These are phyloP conservation scores for Atta cephalotes DNA, from an alignment of 1,140 invertebrate genomes.

Conservation along the genomic window DNA sequence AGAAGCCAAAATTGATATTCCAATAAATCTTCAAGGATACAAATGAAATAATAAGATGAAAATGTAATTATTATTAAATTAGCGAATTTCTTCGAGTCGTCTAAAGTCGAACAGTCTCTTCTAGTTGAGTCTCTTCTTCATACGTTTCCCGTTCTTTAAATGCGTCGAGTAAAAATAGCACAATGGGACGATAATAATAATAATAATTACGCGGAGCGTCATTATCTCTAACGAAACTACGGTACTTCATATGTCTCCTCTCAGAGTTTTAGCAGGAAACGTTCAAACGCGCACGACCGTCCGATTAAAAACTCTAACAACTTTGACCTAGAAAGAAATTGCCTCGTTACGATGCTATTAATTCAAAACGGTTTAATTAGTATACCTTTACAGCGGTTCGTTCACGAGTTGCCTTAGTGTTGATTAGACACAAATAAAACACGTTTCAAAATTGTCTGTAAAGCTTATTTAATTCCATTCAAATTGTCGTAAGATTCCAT, in stretches of 20 bases:
- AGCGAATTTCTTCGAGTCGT: not conserved
- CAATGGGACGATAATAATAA: conserved; percentile 13
- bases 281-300: conserved; percentile 41
- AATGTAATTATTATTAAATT: not conserved
- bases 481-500: not conserved
- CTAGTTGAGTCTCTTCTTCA: too few species aligned
- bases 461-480: conserved; percentile 58
- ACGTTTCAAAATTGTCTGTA: conserved; percentile 41
- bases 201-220: conserved; percentile 20
- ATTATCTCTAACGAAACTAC: conserved; percentile 29
- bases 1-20: conserved; percentile 35
- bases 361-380: conserved; percentile 67
- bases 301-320: conserved; percentile 70
- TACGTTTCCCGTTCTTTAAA: conserved; percentile 34
- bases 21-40: conserved; percentile 28
- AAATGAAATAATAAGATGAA: conserved; percentile 11
- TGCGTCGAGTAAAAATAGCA: not conserved
- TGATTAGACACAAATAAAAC: conserved; percentile 50
- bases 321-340: conserved; percentile 66
- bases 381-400: conserved; percentile 52
- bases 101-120: not conserved
- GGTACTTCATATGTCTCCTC: not conserved
- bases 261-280: conserved; percentile 27
- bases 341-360: conserved; percentile 63
- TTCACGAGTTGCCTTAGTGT: conserved; percentile 26